These are phyloP conservation scores for Chrysolina americana DNA, from an alignment of 2,888 invertebrate species.

Conservation along the genomic window DNA sequence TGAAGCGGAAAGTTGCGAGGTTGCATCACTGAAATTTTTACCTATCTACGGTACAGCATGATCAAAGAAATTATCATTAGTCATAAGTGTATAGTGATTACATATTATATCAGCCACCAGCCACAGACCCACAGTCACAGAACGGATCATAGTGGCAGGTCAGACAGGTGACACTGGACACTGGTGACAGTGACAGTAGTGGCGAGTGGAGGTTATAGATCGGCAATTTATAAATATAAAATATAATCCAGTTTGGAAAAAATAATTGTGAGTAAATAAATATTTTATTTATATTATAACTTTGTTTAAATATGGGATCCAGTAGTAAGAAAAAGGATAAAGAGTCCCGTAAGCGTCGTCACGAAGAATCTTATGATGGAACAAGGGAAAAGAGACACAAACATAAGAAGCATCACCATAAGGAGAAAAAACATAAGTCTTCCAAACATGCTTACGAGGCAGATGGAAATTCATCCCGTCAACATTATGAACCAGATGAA, in stretches of 20 bases:
- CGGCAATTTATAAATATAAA: too few species aligned
- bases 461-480: slow-evolving; percentile 30
- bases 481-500: slow-evolving; percentile 35
- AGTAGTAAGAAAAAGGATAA: slow-evolving; percentile 78
- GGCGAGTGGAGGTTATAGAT: too few species aligned
- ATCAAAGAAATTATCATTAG: too few species aligned
- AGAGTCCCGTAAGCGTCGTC: slow-evolving; percentile 78
- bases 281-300: slow-evolving; percentile 4
- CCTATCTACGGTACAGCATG: too few species aligned
- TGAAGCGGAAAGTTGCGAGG: too few species aligned
- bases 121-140: too few species aligned
- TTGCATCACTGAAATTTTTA: too few species aligned
- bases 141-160: too few species aligned
- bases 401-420: slow-evolving; percentile 71
- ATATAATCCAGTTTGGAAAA: not conserved
- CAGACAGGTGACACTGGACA: too few species aligned
- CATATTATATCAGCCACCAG: too few species aligned
- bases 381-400: slow-evolving; percentile 72
- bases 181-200: too few species aligned
- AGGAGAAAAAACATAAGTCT: slow-evolving; percentile 66
- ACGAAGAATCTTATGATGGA: slow-evolving; percentile 69
- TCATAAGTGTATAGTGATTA: too few species aligned
- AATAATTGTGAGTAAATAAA: not conserved
- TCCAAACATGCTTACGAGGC: slow-evolving; percentile 40
- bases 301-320: slow-evolving; percentile 74